Evolutionary conservation across 2,888 invertebrate genomes (phyloP), one percentile per base, ranked within the genome.

Genomic region (Apodemia mormo): DNA sequence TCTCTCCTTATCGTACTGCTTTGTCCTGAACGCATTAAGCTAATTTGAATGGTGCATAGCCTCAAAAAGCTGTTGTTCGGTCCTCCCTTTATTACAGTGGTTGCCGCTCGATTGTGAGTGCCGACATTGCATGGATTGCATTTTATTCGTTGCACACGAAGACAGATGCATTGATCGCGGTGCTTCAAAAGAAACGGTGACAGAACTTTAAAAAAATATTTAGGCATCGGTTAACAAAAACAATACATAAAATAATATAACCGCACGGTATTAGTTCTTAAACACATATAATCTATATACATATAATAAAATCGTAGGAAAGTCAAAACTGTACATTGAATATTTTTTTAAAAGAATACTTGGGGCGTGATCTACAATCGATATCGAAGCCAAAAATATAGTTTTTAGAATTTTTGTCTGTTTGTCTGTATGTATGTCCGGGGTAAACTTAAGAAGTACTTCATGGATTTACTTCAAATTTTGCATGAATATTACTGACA

Each of bases 31-130:
- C 84, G 89, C 91, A 92, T 92, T 92, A 89, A 90, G 90, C 92
- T 92, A 92, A 93, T 93, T 93, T 92, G 92, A 92, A 92, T 92
- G 88, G 89, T 82, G 85, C 85, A 88, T 85, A 84, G 86, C 82
- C 79, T 90, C 86, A 89, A 91, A 90, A 91, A 89, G 87, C 86
- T 85, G 89, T 91, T 91, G 90, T 89, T 90, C 82, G 86, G 86
- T 90, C 87, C 86, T 87, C 87, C 86, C 87, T 91, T 91, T 90
- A 83, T 81, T 81, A 81, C 80, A 76, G 81, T 82, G 82, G 82
- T 81, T 82, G 85, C 82, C 85, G 86, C 84, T 77, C 84, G 88
- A 89, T 87, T 90, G 90, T 90, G 85, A 82, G 83, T 85, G 86
- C 69, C 84, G 85, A 80, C 83, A 80, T 78, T 84, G 85, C 88